These are phyloP conservation scores for Brachyptera putata DNA, from an alignment of 2,888 invertebrate species.

Conservation along the genomic window DNA sequence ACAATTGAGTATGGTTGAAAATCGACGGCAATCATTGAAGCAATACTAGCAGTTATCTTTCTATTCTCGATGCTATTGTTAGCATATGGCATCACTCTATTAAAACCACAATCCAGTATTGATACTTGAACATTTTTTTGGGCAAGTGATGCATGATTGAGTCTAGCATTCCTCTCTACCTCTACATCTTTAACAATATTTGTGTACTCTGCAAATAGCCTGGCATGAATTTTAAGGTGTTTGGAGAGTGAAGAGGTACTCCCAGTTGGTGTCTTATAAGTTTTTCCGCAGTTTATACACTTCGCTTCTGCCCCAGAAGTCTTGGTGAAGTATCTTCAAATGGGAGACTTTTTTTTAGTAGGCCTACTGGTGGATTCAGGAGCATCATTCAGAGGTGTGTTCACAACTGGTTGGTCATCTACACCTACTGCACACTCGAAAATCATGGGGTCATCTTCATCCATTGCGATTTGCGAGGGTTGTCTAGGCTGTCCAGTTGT, in stretches of 20 bases:
- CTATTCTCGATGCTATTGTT: neutral
- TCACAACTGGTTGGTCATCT: neutral
- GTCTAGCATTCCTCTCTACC: neutral
- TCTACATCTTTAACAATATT: no score
- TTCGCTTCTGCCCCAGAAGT: neutral
- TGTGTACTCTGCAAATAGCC: neutral
- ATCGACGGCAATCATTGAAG: constrained; percentile 15
- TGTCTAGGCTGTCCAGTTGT: no score
- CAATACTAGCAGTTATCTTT: neutral
- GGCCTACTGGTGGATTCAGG: neutral
- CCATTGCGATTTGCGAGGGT: no score
- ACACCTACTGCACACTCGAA: neutral
- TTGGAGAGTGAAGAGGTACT: neutral
- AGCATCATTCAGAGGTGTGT: no score
- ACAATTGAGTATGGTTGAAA: constrained; percentile 17
- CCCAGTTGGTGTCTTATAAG: neutral
- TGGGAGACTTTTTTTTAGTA: neutral
- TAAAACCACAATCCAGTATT: no score
- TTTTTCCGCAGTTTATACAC: neutral
- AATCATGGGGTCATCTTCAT: neutral
- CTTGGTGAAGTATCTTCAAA: neutral
- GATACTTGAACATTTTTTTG: no score
- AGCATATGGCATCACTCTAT: neutral
- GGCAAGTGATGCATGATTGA: no score
- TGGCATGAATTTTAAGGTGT: constrained; percentile 4